phyloP scores from a whole-genome alignment of 1,140 invertebrate genomes.

The Hyles vespertilio region DNA sequence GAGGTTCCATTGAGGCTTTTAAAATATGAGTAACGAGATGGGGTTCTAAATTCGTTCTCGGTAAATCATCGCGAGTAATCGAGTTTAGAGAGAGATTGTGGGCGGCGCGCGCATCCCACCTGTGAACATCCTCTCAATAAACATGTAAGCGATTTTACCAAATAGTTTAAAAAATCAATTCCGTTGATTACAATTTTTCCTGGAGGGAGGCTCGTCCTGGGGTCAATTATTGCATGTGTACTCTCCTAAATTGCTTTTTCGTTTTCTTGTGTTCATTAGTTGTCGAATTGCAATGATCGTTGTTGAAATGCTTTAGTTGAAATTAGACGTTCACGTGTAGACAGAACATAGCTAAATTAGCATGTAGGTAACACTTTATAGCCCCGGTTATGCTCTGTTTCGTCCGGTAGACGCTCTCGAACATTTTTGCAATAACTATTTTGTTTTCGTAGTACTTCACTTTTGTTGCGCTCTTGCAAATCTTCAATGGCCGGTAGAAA shows the following conservation, averaged over 20 bases:
- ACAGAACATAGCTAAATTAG: conserved; percentile 67
- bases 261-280: conserved; percentile 31
- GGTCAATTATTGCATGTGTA: conserved; percentile 26
- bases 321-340: conserved; percentile 30
- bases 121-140: conserved; percentile 61
- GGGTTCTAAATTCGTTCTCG: conserved; percentile 65
- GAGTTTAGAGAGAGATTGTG: conserved; percentile 69
- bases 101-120: conserved; percentile 58
- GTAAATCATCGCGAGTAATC: conserved; percentile 72
- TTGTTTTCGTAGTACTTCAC: conserved; percentile 53
- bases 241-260: conserved; percentile 3
- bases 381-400: conserved; percentile 65
- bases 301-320: conserved; percentile 55
- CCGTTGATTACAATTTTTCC: conserved; percentile 25
- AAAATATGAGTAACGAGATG: conserved; percentile 51
- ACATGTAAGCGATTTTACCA: conserved; percentile 40
- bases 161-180: conserved; percentile 32
- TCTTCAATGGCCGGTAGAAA: conserved; percentile 4
- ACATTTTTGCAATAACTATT: conserved; percentile 58
- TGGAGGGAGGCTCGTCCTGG: conserved; percentile 62
- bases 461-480: conserved; percentile 39
- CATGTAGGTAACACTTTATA: conserved; percentile 69
- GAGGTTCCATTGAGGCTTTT: conserved; percentile 13
- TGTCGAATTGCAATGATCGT: conserved; percentile 53
- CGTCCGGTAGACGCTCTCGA: conserved; percentile 44